Evolutionary conservation across 2,113 vertebrate genomes (phyloP), one percentile per base, ranked within the genome.

Genomic region (Thermophis baileyi): DNA sequence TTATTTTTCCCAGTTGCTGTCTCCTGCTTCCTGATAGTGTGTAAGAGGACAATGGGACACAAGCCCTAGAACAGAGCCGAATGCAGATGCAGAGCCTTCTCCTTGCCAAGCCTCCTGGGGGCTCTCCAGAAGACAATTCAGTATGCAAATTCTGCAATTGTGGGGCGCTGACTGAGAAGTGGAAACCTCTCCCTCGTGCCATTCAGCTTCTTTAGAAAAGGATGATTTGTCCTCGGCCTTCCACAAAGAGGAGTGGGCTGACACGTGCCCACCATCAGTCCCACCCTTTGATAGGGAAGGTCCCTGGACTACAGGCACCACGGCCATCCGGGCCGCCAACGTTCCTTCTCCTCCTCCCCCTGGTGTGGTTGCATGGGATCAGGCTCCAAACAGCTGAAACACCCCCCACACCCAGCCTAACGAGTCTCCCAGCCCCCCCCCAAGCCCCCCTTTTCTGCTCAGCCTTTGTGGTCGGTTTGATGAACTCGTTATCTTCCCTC

Each of bases 401-500:
- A 1, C 8, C 24, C 16, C 55, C 55, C 55, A 3, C 53, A n/a
- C 22, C 3, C 20, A 20, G 54, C 44, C 8, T 1, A 44, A 54
- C 3, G 18, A 12, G 51, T 44, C 20, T 85, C 46, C 24, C 27
- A 6, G 51, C 51, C 18, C n/a, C 18, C 0, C 24, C n/a, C 35
- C 24, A 30, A 27, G 16, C 0, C 35, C 16, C 3, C 35, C 35
- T 3, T 10, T 27, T 1, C 44, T 3, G 9, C 88, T 30, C 24
- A 12, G 11, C 50, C 4, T 89, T 89, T 92, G 63, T 25, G 50
- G 69, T 81, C 60, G 74, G 74, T 55, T 87, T 86, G 50, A 93
- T 51, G 92, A 93, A 86, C 88, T 89, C 27, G 74, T 40, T 90
- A 85, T 90, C 69, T 50, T 90, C 74, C 49, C 92, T 74, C 55